A percentile compares a stretch with the other conserved stretches of the same genome.
phyloP scores from a whole-genome alignment of 2,113 vertebrate genomes.

The Scalopus aquaticus region DNA sequence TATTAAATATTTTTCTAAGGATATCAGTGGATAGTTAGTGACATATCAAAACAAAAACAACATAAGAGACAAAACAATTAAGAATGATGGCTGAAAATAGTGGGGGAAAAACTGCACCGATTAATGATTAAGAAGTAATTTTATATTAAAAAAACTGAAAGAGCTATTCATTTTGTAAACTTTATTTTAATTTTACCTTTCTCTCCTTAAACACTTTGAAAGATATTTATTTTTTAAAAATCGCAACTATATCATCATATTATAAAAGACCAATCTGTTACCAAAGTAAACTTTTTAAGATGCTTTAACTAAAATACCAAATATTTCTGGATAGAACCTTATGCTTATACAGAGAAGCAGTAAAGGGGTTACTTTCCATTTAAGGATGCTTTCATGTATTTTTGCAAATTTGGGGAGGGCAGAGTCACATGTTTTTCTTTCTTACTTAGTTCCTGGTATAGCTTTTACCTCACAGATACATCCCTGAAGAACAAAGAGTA shows the following conservation, averaged over 20 bases:
- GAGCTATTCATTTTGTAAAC: not conserved
- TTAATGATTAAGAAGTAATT: not conserved
- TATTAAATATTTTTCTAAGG: conserved; percentile 33
- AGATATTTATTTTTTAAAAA: not conserved
- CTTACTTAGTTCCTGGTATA: not conserved
- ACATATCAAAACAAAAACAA: conserved; percentile 28
- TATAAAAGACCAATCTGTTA: not conserved
- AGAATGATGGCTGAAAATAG: not conserved
- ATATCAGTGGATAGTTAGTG: not conserved
- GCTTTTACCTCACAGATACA: not conserved
- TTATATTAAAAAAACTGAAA: not conserved
- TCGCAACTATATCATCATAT: not conserved
- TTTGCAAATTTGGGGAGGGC: not conserved
- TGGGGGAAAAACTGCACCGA: not conserved
- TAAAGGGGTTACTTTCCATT: not conserved
- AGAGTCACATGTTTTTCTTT: not conserved
- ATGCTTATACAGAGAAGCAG: not conserved
- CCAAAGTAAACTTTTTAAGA: not conserved
- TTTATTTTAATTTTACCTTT: not conserved
- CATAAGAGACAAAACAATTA: not conserved
- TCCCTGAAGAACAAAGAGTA: not conserved
- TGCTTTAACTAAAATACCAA: conserved; percentile 10
- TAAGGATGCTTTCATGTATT: not conserved
- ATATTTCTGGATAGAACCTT: not conserved
- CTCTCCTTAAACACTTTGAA: not conserved